Evolutionary conservation across 2,113 vertebrate species (phyloP), one percentile per base, ranked within the genome.

Genomic region (Oncorhynchus gorbuscha): DNA sequence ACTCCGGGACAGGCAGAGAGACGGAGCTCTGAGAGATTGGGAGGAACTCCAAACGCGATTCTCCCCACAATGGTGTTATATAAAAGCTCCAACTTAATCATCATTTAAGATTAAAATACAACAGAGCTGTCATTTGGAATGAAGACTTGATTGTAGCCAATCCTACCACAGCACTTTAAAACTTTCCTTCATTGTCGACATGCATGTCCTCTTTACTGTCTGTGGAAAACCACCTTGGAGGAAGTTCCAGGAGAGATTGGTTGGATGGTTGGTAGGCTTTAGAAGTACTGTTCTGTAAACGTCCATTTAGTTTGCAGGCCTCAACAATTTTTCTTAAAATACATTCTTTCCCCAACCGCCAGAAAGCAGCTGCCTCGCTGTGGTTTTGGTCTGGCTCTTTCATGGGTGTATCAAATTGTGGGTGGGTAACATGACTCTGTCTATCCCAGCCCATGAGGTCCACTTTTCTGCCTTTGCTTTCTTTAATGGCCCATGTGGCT

Each of bases 291-390:
- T 87, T 86, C 80, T 84, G 1, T 55, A 20, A 62, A 65, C 7
- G 20, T 73, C 18, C 14, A 13, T 72, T 78, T 80, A 75, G 69
- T 69, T 55, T 81, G 81, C 32, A 35, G 39, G 72, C 77, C 66
- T 84, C 72, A 28, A 70, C 0, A 39, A 73, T 83, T 76, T 83
- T 82, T 86, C 85, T 81, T 74, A 79, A 90, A 88, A 90, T 87
- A 89, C 35, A 39, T 84, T 81, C 79, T 12, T 58, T 58, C 20
- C 3, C 79, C 14, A 87, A 88, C 88, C 81, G 55, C 82, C 84
- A 68, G 79, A 87, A 90, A 92, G 76, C 89, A 88, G 88, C 87
- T 88, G 88, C 75, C 88, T 30, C 81, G 79, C 59, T 62, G 85
- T 68, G 83, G 86, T 90, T 88, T 61, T 62, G 77, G 72, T 69